Percentiles rank a stretch among this genome's conserved stretches.
Conservation (phyloP, 2,113 vertebrate genomes). For the Eulemur macaco region DNA sequence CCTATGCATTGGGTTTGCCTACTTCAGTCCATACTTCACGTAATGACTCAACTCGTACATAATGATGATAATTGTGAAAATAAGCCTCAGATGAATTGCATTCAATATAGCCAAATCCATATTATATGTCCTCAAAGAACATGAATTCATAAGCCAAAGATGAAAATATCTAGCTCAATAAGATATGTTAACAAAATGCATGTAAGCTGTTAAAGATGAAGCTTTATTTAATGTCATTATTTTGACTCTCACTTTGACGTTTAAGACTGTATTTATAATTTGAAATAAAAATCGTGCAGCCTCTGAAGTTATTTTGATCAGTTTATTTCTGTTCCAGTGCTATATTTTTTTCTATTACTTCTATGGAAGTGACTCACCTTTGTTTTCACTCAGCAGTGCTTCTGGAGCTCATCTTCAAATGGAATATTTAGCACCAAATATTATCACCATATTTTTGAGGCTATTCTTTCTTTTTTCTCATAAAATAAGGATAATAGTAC, state of each 20-base stretch:
- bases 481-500: neutral
- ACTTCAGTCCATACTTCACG: neutral
- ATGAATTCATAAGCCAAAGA: neutral
- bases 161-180: neutral
- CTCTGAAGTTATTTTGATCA: conserved; percentile 39
- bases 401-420: neutral
- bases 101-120: neutral
- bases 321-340: neutral
- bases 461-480: neutral
- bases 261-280: conserved; percentile 10
- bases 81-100: neutral
- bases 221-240: neutral
- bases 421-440: conserved; percentile 41
- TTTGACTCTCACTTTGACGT: neutral
- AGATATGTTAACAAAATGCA: neutral
- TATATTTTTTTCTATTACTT: neutral
- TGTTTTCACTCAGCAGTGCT: neutral
- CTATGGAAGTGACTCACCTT: neutral
- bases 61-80: neutral
- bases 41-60: neutral
- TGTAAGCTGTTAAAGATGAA: neutral
- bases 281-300: neutral
- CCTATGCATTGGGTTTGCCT: neutral
- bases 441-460: neutral
- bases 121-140: neutral